Evolutionary conservation across 2,888 invertebrate genomes (phyloP).

Genomic region (Oscheius myriophilus): DNA sequence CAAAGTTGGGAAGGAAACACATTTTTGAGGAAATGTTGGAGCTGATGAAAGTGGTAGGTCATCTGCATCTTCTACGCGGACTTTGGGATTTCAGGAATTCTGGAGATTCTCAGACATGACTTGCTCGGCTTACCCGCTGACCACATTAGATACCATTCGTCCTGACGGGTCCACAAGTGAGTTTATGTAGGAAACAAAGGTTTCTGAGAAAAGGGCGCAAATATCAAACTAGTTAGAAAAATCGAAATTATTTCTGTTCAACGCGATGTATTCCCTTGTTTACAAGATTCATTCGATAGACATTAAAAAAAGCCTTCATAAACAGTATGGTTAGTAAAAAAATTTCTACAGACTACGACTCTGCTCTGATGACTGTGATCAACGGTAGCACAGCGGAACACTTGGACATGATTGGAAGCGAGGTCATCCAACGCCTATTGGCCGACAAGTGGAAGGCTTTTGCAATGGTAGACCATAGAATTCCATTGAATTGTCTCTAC

Average conservation of each 20-base stretch:
- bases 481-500: neutral
- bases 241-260: too few relatives aligned
- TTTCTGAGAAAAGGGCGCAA: neutral
- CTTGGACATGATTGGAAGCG: conserved; percentile 97
- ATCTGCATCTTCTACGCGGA: too few relatives aligned
- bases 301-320: too few relatives aligned
- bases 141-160: conserved; percentile 91
- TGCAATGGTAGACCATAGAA: conserved; percentile 79
- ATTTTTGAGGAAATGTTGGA: conserved; percentile 98
- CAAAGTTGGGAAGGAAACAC: conserved; percentile 92
- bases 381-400: conserved; percentile 97
- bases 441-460: conserved; percentile 99
- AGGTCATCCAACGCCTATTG: conserved; percentile 92
- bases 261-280: too few relatives aligned
- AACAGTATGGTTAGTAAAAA: conserved; percentile 76
- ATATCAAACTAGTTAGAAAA: too few relatives aligned
- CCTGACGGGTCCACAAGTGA: conserved; percentile 93
- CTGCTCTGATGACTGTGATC: conserved; percentile 93
- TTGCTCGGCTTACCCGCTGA: conserved; percentile 95
- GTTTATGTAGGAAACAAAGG: conserved; percentile 24
- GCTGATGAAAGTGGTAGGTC: conserved; percentile 76
- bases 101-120: conserved; percentile 99
- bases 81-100: conserved; percentile 86
- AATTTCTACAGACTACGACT: conserved; percentile 87
- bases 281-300: too few relatives aligned